Evolutionary conservation across 2,113 vertebrate genomes (phyloP).

Genomic region (Ardeotis arabs): DNA sequence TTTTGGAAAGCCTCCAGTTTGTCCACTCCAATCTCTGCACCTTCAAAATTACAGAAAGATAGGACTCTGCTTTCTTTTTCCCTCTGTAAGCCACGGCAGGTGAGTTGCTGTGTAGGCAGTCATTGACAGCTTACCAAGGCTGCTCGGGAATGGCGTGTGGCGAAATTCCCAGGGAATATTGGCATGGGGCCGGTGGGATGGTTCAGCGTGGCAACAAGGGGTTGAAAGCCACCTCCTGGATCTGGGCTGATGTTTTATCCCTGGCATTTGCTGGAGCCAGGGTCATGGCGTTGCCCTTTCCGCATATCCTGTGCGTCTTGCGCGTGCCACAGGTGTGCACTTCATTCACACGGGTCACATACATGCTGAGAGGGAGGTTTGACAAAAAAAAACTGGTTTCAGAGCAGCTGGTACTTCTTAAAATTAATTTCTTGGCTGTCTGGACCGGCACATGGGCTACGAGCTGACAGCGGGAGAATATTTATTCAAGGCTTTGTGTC

Average conservation of each 20-base stretch:
- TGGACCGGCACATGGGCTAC: background rate
- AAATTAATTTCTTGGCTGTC: background rate
- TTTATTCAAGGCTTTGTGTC: background rate
- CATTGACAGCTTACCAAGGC: background rate
- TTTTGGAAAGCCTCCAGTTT: background rate
- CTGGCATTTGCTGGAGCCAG: background rate
- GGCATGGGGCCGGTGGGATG: background rate
- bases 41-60: background rate
- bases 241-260: background rate
- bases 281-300: background rate
- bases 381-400: background rate
- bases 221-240: background rate
- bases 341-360: rapidly evolving
- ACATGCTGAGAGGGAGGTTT: background rate
- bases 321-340: rapidly evolving
- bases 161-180: background rate
- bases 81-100: background rate
- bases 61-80: background rate
- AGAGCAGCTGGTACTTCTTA: background rate
- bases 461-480: background rate
- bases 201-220: background rate
- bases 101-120: background rate
- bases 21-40: background rate
- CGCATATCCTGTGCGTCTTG: rapidly evolving
- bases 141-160: background rate